Evolutionary conservation across 2,797 vertebrate species (phyloP), one percentile per base, ranked within the genome.

Genomic region (Carapus acus): DNA sequence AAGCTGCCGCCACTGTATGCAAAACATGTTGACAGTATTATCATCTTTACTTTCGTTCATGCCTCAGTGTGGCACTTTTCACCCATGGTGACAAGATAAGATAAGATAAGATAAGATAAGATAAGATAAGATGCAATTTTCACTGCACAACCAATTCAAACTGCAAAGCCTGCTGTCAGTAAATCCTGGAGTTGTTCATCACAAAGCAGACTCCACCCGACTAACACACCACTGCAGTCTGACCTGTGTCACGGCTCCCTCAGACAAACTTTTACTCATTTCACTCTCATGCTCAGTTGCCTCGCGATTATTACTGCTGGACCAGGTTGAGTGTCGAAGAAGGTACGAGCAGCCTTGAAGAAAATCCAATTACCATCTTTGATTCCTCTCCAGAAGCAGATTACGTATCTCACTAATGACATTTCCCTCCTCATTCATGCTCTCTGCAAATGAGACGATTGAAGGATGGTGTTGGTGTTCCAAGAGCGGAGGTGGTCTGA

Each of bases 341-440:
- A 79, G 74, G 77, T 82, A 71, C 67, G 79, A 81, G 76, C 69
- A 54, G 76, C 72, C 65, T 80, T 64, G 76, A 80, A 83, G 80
- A 81, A 86, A 87, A 87, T 83, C 81, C 77, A 84, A 86, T 87
- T 83, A 84, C 77, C 69, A 80, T 85, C 76, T 78, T 69, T 81
- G 81, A 83, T 80, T 83, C 77, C 73, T 71, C 71, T 77, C 71
- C 73, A 82, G 78, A 80, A 85, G 84, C 82, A 77, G 76, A 86
- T 84, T 81, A 83, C 80, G 77, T 77, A 81, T 83, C 79, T 78
- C 62, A 58, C 73, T 83, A 83, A 86, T 85, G 77, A 77, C 77
- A 79, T 83, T 83, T 83, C 68, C 73, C 80, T 81, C 79, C 73
- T 69, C 67, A 83, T 85, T 81, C 79, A 82, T 77, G 68, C 64